Evolutionary conservation across 1,140 invertebrate species (phyloP).

Genomic region (Holotrichia oblita): DNA sequence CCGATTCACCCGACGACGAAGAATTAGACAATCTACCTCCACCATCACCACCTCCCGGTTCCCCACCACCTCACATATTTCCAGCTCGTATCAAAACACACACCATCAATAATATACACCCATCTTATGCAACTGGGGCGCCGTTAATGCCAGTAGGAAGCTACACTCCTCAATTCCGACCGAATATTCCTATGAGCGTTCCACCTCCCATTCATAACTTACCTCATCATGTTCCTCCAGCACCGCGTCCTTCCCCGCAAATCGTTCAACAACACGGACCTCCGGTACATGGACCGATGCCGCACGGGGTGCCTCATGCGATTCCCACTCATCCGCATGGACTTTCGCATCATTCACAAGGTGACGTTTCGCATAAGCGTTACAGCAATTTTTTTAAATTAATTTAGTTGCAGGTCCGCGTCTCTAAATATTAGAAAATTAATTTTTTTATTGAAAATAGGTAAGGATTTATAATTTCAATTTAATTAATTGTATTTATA

Average conservation of each 20-base stretch:
- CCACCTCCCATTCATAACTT: conserved; percentile 7
- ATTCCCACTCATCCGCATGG: conserved; percentile 5
- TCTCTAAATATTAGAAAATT: neutral
- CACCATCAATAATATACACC: conserved; percentile 55
- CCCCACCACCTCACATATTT: conserved; percentile 67
- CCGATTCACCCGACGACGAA: conserved; percentile 58
- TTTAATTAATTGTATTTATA: no score
- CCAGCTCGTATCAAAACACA: conserved; percentile 59
- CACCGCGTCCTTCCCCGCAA: neutral
- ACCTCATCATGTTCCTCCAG: neutral
- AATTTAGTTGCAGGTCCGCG: conserved; percentile 5
- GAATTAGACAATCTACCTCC: conserved; percentile 66
- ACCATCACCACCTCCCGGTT: conserved; percentile 67
- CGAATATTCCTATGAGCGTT: neutral
- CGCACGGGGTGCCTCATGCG: neutral
- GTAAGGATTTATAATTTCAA: neutral
- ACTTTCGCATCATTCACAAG: neutral
- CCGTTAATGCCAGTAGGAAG: conserved; percentile 6
- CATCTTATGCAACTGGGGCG: conserved; percentile 12
- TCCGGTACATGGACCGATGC: neutral
- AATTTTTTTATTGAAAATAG: neutral
- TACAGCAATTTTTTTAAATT: neutral
- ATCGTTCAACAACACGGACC: neutral
- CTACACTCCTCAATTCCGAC: conserved; percentile 34
- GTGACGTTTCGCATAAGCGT: neutral